Conservation (phyloP, 2,888 invertebrate genomes). For the Cistogaster globosa region DNA sequence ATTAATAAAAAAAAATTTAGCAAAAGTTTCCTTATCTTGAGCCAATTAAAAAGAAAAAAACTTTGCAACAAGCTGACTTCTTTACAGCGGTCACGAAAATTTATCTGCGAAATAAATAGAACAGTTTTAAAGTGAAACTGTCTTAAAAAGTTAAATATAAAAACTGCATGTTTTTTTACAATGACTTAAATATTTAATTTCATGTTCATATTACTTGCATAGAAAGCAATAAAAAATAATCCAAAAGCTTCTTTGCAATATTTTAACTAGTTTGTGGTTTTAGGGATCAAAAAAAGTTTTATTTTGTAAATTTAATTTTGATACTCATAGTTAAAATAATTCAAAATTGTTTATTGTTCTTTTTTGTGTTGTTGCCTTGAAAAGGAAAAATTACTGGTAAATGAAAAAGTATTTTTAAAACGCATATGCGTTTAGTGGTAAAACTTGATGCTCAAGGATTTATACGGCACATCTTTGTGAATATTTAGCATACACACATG, state of each 20-base stretch:
- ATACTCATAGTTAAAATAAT: slow-evolving; percentile 59
- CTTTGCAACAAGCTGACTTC: slow-evolving; percentile 29
- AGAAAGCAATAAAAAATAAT: slow-evolving; percentile 40
- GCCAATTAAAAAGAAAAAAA: slow-evolving; percentile 9
- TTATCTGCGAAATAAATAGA: background rate
- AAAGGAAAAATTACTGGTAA: too few relatives aligned
- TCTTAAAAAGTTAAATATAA: slow-evolving; percentile 49
- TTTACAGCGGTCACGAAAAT: slow-evolving; percentile 53
- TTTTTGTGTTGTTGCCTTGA: background rate
- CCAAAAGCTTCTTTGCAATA: slow-evolving; percentile 37
- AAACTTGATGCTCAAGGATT: slow-evolving; percentile 33
- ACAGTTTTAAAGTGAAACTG: slow-evolving; percentile 19
- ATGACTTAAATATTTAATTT: slow-evolving; percentile 36
- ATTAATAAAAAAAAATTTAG: background rate
- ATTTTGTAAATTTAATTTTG: too few relatives aligned
- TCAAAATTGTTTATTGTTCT: slow-evolving; percentile 46
- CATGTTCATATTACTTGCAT: background rate
- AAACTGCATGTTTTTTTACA: slow-evolving; percentile 2
- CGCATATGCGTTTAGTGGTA: slow-evolving; percentile 40
- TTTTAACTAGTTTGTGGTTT: slow-evolving; percentile 53
- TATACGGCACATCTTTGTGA: slow-evolving; percentile 21
- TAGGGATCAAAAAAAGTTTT: slow-evolving; percentile 23
- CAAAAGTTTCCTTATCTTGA: slow-evolving; percentile 44
- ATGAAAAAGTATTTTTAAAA: too few relatives aligned
- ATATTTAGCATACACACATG: background rate